phyloP scores from a whole-genome alignment of 2,113 vertebrate species.

The Oryzias woworae region DNA sequence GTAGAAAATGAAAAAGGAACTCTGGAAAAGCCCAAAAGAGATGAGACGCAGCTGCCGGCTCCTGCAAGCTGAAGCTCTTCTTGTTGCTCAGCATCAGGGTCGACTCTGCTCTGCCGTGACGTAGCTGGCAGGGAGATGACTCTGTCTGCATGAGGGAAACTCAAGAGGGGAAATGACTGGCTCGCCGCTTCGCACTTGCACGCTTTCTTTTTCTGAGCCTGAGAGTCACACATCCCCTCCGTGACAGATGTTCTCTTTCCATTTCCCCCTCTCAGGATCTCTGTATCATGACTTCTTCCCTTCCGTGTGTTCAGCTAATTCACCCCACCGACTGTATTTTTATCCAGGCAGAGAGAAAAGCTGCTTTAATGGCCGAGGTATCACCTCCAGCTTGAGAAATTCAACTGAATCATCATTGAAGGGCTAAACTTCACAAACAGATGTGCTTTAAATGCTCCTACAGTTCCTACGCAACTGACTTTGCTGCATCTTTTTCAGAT shows the following conservation, averaged over 20 bases:
- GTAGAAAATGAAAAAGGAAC: constrained; percentile 6
- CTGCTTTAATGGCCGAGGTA: too few relatives aligned
- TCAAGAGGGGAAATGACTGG: constrained; percentile 42
- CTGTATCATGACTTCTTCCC: constrained; percentile 44
- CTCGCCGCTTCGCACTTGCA: constrained; percentile 22
- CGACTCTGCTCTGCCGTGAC: constrained; percentile 55
- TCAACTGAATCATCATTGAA: background rate
- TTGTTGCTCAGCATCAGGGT: constrained; percentile 51
- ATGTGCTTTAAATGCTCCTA: too few relatives aligned
- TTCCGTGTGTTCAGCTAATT: constrained; percentile 1
- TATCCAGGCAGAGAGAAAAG: background rate
- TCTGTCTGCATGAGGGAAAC: constrained; percentile 49
- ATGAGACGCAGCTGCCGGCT: constrained; percentile 48
- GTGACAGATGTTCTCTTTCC: constrained; percentile 8
- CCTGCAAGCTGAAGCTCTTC: constrained; percentile 31
- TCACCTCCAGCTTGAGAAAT: too few relatives aligned
- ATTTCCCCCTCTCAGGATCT: constrained; percentile 19
- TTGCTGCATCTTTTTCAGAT: too few relatives aligned
- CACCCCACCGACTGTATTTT: constrained; percentile 12
- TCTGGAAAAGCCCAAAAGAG: constrained; percentile 3
- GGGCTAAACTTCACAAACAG: too few relatives aligned
- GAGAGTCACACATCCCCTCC: constrained; percentile 30
- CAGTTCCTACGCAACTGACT: too few relatives aligned
- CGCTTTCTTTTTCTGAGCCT: constrained; percentile 43
- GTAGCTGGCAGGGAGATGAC: constrained; percentile 55